Evolutionary conservation across 2,888 invertebrate genomes (phyloP), one percentile per base, ranked within the genome.

Genomic region (Glomeris marginata): DNA sequence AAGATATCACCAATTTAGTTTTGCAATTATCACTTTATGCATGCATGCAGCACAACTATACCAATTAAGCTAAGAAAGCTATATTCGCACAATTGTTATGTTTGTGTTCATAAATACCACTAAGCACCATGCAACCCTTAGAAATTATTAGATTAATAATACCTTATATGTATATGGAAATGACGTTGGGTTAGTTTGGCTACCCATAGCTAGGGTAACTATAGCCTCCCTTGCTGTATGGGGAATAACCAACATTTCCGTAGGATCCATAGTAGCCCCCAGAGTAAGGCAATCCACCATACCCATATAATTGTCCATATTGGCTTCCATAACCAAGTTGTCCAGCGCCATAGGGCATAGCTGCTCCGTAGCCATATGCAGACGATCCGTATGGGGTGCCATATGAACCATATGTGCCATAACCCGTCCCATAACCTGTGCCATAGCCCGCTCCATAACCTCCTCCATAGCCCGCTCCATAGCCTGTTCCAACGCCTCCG

Each of bases 151-250:
- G 8, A 28, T 28, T 28, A 28, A 28, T 28, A 28, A n/a, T 28
- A 28, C 28, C 28, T 28, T 28, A 5, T 28, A 8, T 28, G 8
- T 28, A 8, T 28, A 28, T 28, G 28, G 28, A 28, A 28, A 28
- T 8, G 28, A 28, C 28, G 28, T 5, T 28, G 28, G 28, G 8
- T 28, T 28, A 8, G 28, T 28, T 28, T 5, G 8, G 18, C 11
- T 36, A 36, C 3, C 45, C 45, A 18, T 45, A 45, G n/a, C 45
- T 45, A 35, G 45, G 45, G n/a, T 45, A 45, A 10, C 40, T 40
- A 47, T 47, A 47, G n/a, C 47, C 47, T 13, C 40, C 45, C 34
- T 45, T 35, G 40, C 40, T 38, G 40, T 15, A 38, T 38, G 28
- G 28, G 28, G 28, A 16, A 42, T 42, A 42, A 18, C 43, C 43